Evolutionary conservation across 2,113 vertebrate genomes (phyloP).

Genomic region (Onychostruthus taczanowskii): DNA sequence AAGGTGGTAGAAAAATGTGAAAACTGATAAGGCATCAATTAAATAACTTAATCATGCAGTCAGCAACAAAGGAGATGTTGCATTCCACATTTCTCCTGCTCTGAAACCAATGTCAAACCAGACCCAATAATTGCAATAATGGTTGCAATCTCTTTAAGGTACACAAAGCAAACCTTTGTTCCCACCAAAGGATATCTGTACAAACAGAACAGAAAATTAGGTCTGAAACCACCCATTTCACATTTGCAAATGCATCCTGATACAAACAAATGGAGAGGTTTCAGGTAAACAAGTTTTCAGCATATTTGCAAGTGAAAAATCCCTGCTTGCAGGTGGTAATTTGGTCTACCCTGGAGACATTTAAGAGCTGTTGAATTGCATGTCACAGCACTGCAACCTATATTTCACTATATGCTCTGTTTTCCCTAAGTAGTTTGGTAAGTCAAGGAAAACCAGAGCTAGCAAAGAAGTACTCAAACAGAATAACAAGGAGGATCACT

Average conservation of each 20-base stretch:
- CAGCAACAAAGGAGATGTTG: neutral
- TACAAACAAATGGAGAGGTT: neutral
- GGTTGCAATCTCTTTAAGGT: neutral
- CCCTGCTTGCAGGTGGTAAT: neutral
- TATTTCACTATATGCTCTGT: neutral
- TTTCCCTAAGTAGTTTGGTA: neutral
- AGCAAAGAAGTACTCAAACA: neutral
- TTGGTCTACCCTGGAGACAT: neutral
- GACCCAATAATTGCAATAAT: neutral
- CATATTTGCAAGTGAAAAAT: neutral
- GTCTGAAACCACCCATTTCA: neutral
- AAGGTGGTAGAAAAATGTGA: neutral
- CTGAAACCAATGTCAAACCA: neutral
- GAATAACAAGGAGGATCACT: constrained; percentile 4
- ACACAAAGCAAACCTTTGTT: neutral
- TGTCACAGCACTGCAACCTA: neutral
- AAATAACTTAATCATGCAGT: neutral
- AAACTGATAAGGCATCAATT: neutral
- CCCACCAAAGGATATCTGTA: neutral
- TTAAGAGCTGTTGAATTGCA: neutral
- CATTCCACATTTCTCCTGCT: neutral
- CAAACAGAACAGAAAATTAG: neutral
- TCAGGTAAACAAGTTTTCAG: neutral
- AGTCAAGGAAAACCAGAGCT: neutral
- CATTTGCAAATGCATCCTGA: neutral